phyloP scores from a whole-genome alignment of 2,888 invertebrate genomes.

The Pardosa pseudoannulata region DNA sequence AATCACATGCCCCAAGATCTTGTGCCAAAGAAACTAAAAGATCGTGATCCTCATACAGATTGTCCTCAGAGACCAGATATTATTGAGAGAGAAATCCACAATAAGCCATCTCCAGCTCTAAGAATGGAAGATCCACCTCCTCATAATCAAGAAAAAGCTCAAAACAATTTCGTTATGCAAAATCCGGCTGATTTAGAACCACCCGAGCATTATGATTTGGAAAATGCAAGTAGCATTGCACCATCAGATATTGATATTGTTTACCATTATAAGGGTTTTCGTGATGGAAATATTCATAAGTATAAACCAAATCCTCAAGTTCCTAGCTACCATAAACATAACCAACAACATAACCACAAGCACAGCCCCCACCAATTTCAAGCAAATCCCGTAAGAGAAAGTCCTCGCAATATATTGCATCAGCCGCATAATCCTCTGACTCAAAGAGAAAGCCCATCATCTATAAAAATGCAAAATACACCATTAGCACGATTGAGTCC shows the following conservation, averaged over 20 bases:
- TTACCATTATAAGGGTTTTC: constrained; percentile 94
- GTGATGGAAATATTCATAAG: constrained; percentile 88
- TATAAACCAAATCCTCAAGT: constrained; percentile 87
- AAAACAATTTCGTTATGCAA: constrained; percentile 77
- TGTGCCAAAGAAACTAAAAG: constrained; percentile 88
- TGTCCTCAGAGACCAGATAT: constrained; percentile 94
- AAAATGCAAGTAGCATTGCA: constrained; percentile 97
- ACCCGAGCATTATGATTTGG: constrained; percentile 96
- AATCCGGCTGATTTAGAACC: constrained; percentile 82
- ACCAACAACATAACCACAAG: constrained; percentile 87
- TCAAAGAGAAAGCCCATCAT: constrained; percentile 74
- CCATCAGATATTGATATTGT: constrained; percentile 98
- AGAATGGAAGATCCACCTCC: constrained; percentile 75
- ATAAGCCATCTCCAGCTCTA: constrained; percentile 85
- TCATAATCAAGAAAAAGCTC: constrained; percentile 40
- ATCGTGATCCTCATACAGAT: constrained; percentile 84
- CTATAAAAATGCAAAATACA: constrained; percentile 87
- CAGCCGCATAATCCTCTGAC: constrained; percentile 75
- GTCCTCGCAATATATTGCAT: constrained; percentile 75
- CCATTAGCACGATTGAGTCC: constrained; percentile 93
- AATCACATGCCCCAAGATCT: constrained; percentile 90
- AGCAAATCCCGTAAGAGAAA: constrained; percentile 79
- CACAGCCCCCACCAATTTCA: constrained; percentile 85
- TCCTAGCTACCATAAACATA: constrained; percentile 80
- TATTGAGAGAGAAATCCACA: constrained; percentile 91